phyloP scores from a whole-genome alignment of 2,888 invertebrate species.

The Pseudococcus jackbeardsleyi region DNA sequence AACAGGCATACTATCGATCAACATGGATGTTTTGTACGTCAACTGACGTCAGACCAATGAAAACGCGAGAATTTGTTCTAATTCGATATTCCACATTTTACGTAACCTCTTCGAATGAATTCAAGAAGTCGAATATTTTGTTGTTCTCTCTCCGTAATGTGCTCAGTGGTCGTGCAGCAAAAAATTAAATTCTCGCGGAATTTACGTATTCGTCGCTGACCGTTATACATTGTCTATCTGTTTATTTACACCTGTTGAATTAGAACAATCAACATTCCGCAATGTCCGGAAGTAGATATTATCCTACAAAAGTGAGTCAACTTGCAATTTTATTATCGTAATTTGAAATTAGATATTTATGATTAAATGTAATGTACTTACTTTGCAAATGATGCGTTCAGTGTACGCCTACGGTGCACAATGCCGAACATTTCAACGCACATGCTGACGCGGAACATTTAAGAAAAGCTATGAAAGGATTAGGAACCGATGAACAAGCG shows the following conservation, averaged over 20 bases:
- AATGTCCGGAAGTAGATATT: conserved; percentile 52
- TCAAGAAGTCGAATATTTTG: too few species aligned
- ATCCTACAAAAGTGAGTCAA: conserved; percentile 41
- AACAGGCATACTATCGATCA: too few species aligned
- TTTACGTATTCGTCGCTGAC: background rate
- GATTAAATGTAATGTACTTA: background rate
- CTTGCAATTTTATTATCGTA: background rate
- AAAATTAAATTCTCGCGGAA: too few species aligned
- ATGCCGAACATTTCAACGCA: conserved; percentile 88
- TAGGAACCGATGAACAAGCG: conserved; percentile 92
- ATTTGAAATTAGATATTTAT: background rate
- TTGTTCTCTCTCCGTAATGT: too few species aligned
- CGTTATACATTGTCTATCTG: background rate
- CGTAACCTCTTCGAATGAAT: too few species aligned
- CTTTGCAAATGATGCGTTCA: conserved; percentile 69
- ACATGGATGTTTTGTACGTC: too few species aligned
- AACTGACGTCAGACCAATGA: too few species aligned
- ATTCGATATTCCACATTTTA: too few species aligned
- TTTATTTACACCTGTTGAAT: conserved; percentile 14
- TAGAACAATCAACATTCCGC: background rate
- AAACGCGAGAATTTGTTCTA: too few species aligned
- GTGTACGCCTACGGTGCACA: conserved; percentile 91
- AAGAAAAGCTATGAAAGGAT: conserved; percentile 92
- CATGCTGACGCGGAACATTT: conserved; percentile 86
- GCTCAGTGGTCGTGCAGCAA: too few species aligned